Conservation (phyloP, 2,888 invertebrate species). For the Aspidiotus rigidus region DNA sequence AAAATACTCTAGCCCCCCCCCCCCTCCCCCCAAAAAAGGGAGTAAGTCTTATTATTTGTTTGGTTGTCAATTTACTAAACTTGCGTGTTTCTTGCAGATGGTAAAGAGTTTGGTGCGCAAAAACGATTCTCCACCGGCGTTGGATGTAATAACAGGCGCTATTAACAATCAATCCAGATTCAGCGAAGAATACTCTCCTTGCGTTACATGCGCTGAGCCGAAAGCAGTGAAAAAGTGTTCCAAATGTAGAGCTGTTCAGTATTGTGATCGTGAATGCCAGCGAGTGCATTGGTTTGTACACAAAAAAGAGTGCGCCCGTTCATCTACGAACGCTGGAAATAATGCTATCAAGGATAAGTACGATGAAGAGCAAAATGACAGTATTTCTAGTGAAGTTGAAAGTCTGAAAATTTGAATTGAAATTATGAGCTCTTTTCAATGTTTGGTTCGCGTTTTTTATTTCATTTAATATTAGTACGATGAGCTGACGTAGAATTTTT, state of each 20-base stretch:
- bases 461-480: too few species aligned
- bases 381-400: conserved; percentile 18
- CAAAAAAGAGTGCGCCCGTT: conserved; percentile 61
- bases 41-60: background rate
- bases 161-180: conserved; percentile 56
- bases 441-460: too few species aligned
- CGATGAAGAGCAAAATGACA: background rate
- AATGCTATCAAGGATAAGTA: background rate
- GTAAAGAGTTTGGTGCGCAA: conserved; percentile 65
- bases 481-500: too few species aligned
- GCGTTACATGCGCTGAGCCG: conserved; percentile 80
- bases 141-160: conserved; percentile 64
- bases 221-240: conserved; percentile 88
- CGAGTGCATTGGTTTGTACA: conserved; percentile 86
- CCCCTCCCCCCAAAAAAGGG: background rate
- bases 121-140: conserved; percentile 63
- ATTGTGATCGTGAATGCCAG: conserved; percentile 91
- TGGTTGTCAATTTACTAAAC: background rate
- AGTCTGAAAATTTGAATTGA: conserved; percentile 7
- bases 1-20: conserved; percentile 5
- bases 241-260: conserved; percentile 84
- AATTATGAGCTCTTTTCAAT: too few species aligned
- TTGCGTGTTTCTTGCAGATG: conserved; percentile 44
- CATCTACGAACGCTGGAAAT: conserved; percentile 7
- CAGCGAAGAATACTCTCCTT: conserved; percentile 51